Conservation (phyloP, 2,797 vertebrate species). For the Enteromius viviparus region DNA sequence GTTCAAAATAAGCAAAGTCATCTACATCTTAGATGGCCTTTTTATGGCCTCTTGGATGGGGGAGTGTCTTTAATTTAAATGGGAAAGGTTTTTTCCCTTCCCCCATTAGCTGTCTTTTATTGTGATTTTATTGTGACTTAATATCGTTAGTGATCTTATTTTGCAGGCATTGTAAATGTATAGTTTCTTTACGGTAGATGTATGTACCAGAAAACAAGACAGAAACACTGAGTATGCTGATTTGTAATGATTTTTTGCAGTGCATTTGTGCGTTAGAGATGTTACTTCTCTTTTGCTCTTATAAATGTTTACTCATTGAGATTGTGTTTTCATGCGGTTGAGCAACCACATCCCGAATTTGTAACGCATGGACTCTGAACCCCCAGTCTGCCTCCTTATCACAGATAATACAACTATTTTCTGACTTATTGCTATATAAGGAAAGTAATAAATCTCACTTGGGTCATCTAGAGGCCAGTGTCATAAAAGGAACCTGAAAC, state of each 20-base stretch:
- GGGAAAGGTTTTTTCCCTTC: background rate
- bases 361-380: background rate
- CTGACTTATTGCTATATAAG: background rate
- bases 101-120: background rate
- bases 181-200: background rate
- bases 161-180: background rate
- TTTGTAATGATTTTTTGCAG: background rate
- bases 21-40: background rate
- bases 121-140: background rate
- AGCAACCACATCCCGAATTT: background rate
- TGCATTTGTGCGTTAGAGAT: background rate
- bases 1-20: background rate
- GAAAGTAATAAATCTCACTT: background rate
- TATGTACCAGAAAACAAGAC: background rate
- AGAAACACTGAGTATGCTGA: background rate
- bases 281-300: background rate
- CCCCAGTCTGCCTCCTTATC: constrained; percentile 27
- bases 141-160: background rate
- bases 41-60: background rate
- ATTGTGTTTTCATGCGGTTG: constrained; percentile 12
- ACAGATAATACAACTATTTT: constrained; percentile 4
- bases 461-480: background rate
- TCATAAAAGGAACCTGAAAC: constrained; percentile 12
- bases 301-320: background rate
- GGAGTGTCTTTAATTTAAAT: background rate